Evolutionary conservation across 2,797 vertebrate genomes (phyloP).

Genomic region (Tapera naevia): DNA sequence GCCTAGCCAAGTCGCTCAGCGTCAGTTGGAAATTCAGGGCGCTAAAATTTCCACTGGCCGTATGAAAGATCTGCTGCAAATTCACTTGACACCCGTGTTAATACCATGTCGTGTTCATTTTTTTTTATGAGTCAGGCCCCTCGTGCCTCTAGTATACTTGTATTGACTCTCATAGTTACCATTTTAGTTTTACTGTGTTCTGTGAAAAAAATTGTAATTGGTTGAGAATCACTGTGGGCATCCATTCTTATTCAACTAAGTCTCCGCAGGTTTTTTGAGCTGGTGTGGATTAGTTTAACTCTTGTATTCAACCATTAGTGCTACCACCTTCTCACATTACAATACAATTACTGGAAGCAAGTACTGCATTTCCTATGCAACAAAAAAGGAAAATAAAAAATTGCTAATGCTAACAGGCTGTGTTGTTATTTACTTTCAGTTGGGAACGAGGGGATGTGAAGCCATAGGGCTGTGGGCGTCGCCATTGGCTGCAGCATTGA

Average conservation of each 20-base stretch:
- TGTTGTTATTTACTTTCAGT: constrained; percentile 64
- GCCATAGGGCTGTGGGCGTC: not conserved
- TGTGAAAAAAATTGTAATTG: constrained; percentile 88
- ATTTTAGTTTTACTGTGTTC: constrained; percentile 86
- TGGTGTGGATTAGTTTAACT: constrained; percentile 90
- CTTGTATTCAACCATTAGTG: constrained; percentile 90
- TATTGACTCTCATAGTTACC: constrained; percentile 88
- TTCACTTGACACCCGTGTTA: constrained; percentile 77
- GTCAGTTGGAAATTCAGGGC: constrained; percentile 42
- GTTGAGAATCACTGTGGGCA: constrained; percentile 89
- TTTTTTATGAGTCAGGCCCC: constrained; percentile 83
- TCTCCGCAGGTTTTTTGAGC: constrained; percentile 87
- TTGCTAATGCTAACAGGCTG: constrained; percentile 89
- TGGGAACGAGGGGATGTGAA: not conserved
- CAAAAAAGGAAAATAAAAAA: constrained; percentile 94
- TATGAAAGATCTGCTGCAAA: constrained; percentile 69
- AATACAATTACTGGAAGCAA: constrained; percentile 98
- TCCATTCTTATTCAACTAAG: constrained; percentile 87
- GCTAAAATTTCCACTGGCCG: constrained; percentile 51
- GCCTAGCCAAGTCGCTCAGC: constrained; percentile 47
- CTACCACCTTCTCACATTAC: constrained; percentile 92
- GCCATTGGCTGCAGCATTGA: fast-evolving
- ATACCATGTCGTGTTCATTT: constrained; percentile 76
- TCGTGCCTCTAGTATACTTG: constrained; percentile 85
- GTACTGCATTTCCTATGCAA: constrained; percentile 99